phyloP scores from a whole-genome alignment of 92 coral and sea anemone genomes.

The Epizoanthus illoricatus region DNA sequence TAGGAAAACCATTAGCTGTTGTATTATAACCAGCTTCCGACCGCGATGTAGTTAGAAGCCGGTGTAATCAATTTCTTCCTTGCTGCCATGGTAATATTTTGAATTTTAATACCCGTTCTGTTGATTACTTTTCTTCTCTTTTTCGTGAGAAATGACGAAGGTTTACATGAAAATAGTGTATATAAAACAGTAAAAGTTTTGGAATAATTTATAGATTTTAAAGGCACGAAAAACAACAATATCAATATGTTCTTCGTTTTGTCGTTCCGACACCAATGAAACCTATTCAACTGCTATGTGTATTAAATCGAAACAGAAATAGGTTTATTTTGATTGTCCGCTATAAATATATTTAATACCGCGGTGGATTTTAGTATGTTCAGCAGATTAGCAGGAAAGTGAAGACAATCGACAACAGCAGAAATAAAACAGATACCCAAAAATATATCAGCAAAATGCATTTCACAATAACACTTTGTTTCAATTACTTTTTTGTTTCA shows the following conservation, averaged over 20 bases:
- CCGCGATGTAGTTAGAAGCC: no score
- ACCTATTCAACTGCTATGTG: no score
- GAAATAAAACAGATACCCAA: no score
- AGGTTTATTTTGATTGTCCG: no score
- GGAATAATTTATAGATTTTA: no score
- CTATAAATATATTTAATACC: no score
- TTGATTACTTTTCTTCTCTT: background rate
- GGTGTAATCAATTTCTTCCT: background rate
- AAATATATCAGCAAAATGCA: background rate
- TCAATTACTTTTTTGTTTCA: conserved; percentile 1
- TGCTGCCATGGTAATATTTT: conserved; percentile 32
- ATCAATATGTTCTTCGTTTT: background rate
- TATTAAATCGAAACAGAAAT: no score
- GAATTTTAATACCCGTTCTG: background rate
- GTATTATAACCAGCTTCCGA: background rate
- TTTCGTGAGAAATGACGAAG: background rate
- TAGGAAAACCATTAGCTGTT: background rate
- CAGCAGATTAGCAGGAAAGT: no score
- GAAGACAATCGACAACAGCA: no score
- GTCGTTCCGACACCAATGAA: no score
- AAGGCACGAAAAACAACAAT: conserved; percentile 4
- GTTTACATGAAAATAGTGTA: background rate
- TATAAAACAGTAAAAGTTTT: no score
- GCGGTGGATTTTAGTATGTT: no score
- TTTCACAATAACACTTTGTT: conserved; percentile 7